Evolutionary conservation across 92 coral and sea anemone genomes (phyloP), one percentile per base, ranked within the genome.

Genomic region (Porites lobata): DNA sequence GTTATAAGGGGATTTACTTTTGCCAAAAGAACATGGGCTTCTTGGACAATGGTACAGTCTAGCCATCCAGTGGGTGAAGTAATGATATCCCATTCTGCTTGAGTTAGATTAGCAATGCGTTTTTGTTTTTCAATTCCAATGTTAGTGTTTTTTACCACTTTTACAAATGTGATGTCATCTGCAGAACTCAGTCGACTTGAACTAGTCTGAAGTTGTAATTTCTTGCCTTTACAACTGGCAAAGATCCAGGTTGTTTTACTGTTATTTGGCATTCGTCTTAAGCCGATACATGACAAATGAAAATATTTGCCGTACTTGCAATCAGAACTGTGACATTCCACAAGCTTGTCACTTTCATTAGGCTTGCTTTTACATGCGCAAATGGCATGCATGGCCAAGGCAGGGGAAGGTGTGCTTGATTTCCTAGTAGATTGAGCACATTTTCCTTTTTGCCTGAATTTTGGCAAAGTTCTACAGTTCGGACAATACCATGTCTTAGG

Each of bases 11-110:
- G 88, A 77, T 89, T 89, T 50, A 83, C 73, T 75, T 89, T 84
- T n/a, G 68, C 79, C 76, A 87, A 72, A 50, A 81, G 61, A 50
- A 73, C 79, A 72, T 75, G 77, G 56, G 89, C 90, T 21, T 75
- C 72, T 84, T 89, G 92, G 56, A 89, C 70, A 54, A 82, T 75
- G 57, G 58, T 84, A 68, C 88, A 89, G 86, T 87, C 91, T 71
- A 82, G 79, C 91, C 88, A 87, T 66, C 88, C 80, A 87, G 79
- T 59, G 21, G 80, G 80, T 19, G 87, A 81, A 67, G 67, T 9
- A 81, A 87, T 87, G 21, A 87, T 69, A 81, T 70, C 82, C 53
- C 29, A 80, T 50, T 80, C 85, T 24, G 58, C 72, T 84, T 73
- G 88, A 21, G 70, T 68, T 59, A 84, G 76, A 72, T n/a, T 54